Base-by-base conservation (phyloP, 1,140 invertebrate species). In the Notospermus geniculatus region DNA sequence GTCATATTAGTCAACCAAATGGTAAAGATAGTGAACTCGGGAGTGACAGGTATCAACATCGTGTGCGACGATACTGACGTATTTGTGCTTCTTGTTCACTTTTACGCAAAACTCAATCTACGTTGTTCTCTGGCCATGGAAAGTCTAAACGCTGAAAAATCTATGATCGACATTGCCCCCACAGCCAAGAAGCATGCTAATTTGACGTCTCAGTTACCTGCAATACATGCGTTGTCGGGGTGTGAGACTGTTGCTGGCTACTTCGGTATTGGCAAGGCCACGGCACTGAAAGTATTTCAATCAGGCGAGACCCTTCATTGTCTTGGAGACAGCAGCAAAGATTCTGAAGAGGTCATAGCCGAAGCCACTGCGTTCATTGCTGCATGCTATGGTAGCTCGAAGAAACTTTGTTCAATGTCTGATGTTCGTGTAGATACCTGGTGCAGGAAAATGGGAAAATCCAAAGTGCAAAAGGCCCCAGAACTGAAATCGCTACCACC, bases 61-160 rank as follows among this genome's bases (percentile, higher is more conserved):
- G 23, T 57, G 25, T 57, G 55, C 30, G 55, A 57, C 30, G 30
- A 57, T 25, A 57, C 55, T 15, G 55, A 30, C 30, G 55, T 57
- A 7, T 57, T 57, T n/a, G 39, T 57, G 11, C 30, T 57, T 23
- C 28, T 30, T 57, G 36, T 57, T 15, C 30, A 57, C 39, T 17
- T 28, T 41, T 57, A 36, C 25, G 19, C 55, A 36, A 41, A 57
- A 57, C 29, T 36, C 15, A 0, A 41, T 19, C 29, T 57, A n/a
- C 4, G n/a, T n/a, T 50, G 46, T 50, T 36, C 5, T 36, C 32
- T 36, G 32, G 15, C 32, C 4, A 36, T 36, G 32, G 32, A 36
- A 15, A 15, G 32, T 7, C 32, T 36, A 4, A 36, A 36, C 32
- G 4, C 32, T 15, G 15, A 36, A 4, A 36, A 15, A 36, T 7